Percentiles rank a stretch among this genome's conserved stretches.
Conservation (phyloP, 2,888 invertebrate genomes). For the Eubasilissa splendida region DNA sequence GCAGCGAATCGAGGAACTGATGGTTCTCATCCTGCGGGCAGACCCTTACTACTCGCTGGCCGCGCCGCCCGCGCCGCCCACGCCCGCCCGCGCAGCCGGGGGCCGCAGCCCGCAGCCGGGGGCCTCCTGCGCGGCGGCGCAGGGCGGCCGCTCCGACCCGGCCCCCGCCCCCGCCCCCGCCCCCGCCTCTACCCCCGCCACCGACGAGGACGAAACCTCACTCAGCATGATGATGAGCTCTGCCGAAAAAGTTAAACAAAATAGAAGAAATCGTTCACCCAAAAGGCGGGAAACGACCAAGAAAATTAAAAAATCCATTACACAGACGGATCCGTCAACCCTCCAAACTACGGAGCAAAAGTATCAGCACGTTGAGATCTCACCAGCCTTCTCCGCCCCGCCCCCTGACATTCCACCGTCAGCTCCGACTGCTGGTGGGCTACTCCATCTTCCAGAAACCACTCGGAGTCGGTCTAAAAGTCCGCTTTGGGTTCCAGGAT, state of each 20-base stretch:
- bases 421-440: constrained; percentile 53
- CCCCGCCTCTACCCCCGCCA: constrained; percentile 64
- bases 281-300: constrained; percentile 63
- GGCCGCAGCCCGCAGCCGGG: constrained; percentile 60
- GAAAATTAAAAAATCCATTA: constrained; percentile 23
- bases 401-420: constrained; percentile 42
- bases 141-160: constrained; percentile 59
- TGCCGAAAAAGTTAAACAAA: constrained; percentile 64
- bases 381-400: constrained; percentile 57
- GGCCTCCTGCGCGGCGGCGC: constrained; percentile 62
- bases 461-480: constrained; percentile 75
- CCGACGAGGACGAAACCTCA: constrained; percentile 60
- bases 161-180: constrained; percentile 54
- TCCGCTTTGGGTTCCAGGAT: constrained; percentile 83
- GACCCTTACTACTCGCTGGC: constrained; percentile 81
- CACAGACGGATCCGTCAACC: neutral
- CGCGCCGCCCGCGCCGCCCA: constrained; percentile 71
- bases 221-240: constrained; percentile 66
- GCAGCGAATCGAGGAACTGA: constrained; percentile 82
- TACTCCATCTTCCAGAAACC: constrained; percentile 60
- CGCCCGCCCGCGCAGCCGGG: constrained; percentile 64
- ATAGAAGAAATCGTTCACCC: constrained; percentile 72
- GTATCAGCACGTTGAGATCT: neutral
- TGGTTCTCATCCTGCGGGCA: constrained; percentile 80
- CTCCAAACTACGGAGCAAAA: constrained; percentile 12